phyloP scores from a whole-genome alignment of 1,140 invertebrate species.

The Saxidomus purpurata region DNA sequence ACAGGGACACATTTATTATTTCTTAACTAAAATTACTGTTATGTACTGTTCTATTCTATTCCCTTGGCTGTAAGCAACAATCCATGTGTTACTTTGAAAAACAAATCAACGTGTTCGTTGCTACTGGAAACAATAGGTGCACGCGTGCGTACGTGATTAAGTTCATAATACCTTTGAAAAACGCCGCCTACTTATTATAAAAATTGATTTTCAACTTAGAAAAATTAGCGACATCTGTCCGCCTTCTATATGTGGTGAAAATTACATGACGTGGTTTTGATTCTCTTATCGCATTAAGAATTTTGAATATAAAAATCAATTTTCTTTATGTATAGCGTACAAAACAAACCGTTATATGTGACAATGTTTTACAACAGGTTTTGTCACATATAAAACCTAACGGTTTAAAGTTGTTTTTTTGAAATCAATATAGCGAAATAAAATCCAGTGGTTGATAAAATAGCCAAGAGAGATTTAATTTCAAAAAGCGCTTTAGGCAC shows the following conservation, averaged over 20 bases:
- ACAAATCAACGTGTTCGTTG: background rate
- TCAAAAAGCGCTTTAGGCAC: background rate
- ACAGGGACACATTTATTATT: no score
- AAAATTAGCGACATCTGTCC: slow-evolving; percentile 28
- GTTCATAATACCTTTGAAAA: background rate
- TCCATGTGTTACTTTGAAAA: background rate
- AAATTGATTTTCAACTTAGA: slow-evolving; percentile 40
- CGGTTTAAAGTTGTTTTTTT: background rate
- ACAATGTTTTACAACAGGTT: background rate
- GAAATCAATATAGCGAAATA: background rate
- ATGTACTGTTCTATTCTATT: no score
- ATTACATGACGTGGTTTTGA: background rate
- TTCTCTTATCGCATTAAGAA: slow-evolving; percentile 32
- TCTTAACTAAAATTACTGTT: no score
- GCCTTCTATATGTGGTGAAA: background rate
- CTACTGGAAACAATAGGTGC: background rate
- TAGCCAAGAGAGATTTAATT: slow-evolving; percentile 5
- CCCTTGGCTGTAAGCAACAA: background rate
- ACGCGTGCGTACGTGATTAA: background rate
- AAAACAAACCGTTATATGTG: background rate
- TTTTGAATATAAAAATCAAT: background rate
- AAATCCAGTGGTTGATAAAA: background rate
- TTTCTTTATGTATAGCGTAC: background rate
- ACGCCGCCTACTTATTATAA: slow-evolving; percentile 12
- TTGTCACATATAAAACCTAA: background rate